phyloP scores from a whole-genome alignment of 2,888 invertebrate species.

The Agrotis exclamationis region DNA sequence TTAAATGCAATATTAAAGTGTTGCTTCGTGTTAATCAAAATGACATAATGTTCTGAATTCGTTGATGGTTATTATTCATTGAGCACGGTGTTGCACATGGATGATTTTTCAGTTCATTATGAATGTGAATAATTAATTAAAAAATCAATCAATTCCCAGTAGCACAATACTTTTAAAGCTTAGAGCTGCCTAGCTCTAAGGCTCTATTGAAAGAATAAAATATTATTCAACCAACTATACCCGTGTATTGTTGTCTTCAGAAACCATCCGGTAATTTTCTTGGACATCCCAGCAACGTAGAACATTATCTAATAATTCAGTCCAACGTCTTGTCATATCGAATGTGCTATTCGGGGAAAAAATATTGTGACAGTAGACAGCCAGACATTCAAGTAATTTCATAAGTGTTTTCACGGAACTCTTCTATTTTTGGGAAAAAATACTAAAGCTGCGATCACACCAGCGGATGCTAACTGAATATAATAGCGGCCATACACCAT shows the following conservation, averaged over 20 bases:
- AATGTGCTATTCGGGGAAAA: slow-evolving; percentile 10
- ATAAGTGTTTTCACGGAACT: slow-evolving; percentile 35
- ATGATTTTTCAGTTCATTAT: no score
- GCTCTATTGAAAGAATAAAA: not conserved
- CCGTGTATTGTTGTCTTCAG: not conserved
- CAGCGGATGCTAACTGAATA: no score
- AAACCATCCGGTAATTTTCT: slow-evolving; percentile 17
- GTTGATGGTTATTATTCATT: no score
- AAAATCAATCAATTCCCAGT: no score
- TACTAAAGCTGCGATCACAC: not conserved
- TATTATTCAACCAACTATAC: not conserved
- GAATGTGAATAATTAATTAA: no score
- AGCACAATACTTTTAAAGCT: no score
- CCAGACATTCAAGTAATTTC: slow-evolving; percentile 41
- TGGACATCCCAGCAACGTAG: slow-evolving; percentile 15
- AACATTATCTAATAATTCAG: slow-evolving; percentile 32
- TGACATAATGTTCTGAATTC: no score
- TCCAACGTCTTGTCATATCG: slow-evolving; percentile 32
- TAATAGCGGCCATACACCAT: no score
- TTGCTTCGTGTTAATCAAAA: no score
- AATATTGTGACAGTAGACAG: slow-evolving; percentile 36
- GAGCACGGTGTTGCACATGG: no score
- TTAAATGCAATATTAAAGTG: no score
- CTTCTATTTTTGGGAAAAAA: slow-evolving; percentile 19
- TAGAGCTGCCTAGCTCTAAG: no score